phyloP scores from a whole-genome alignment of 2,113 vertebrate species.

The Camelus dromedarius region DNA sequence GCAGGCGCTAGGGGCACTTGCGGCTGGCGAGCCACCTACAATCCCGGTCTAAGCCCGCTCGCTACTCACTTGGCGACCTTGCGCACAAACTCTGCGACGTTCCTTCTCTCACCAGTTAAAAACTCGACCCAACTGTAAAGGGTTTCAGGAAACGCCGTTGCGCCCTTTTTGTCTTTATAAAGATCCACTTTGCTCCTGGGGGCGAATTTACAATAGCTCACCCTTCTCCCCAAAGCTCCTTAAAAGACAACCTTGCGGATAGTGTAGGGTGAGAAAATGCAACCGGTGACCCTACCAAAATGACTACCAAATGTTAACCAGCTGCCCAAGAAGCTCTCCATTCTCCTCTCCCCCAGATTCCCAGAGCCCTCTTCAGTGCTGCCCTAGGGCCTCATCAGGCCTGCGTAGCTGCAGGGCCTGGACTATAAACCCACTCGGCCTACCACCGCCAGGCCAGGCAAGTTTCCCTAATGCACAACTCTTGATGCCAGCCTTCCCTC shows the following conservation, averaged over 20 bases:
- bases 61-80: background rate
- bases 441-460: background rate
- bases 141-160: too few species aligned
- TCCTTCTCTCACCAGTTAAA: background rate
- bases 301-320: background rate
- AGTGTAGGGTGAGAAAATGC: fast-evolving
- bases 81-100: background rate
- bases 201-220: background rate
- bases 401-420: background rate
- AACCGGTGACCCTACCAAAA: background rate
- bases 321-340: background rate
- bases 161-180: background rate
- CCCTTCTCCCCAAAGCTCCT: background rate
- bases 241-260: background rate
- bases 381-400: background rate
- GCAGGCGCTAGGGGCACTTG: background rate
- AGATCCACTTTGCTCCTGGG: background rate
- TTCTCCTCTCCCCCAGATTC: background rate
- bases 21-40: background rate
- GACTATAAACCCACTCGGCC: background rate
- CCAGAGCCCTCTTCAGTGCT: background rate
- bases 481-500: background rate
- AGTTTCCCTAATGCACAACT: background rate
- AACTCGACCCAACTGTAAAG: background rate
- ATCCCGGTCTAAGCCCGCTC: background rate